Evolutionary conservation across 2,888 invertebrate species (phyloP).

Genomic region (Barypeithes pellucidus): DNA sequence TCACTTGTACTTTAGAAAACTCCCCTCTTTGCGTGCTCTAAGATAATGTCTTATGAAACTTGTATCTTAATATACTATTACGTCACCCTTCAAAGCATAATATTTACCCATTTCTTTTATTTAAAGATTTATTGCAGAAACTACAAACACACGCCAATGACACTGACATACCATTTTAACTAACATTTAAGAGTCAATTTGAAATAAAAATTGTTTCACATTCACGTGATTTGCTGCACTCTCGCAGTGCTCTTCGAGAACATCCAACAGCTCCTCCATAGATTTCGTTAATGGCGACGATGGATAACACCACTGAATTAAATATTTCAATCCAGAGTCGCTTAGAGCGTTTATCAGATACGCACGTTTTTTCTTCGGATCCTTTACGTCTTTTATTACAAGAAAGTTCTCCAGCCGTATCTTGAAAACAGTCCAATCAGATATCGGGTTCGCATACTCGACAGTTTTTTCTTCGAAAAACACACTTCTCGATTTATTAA

Average conservation of each 20-base stretch:
- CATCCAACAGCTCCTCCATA: neutral
- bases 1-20: no score
- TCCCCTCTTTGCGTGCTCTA: no score
- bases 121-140: no score
- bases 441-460: neutral
- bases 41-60: no score
- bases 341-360: slow-evolving; percentile 1
- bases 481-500: neutral
- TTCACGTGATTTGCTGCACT: neutral
- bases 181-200: neutral
- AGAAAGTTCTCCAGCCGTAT: slow-evolving; percentile 7
- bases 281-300: neutral
- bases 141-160: neutral
- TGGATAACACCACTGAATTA: slow-evolving; percentile 14
- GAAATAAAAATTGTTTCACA: neutral
- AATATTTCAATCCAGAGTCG: slow-evolving; percentile 2
- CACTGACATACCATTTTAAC: no score
- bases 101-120: no score
- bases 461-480: slow-evolving; percentile 18
- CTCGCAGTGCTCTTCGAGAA: slow-evolving; percentile 1
- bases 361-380: slow-evolving; percentile 11
- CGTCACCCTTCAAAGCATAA: no score
- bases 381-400: slow-evolving; percentile 2
- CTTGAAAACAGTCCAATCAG: slow-evolving; percentile 14
- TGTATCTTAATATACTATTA: no score